Evolutionary conservation across 2,113 vertebrate species (phyloP).

Genomic region (Anas platyrhynchos): DNA sequence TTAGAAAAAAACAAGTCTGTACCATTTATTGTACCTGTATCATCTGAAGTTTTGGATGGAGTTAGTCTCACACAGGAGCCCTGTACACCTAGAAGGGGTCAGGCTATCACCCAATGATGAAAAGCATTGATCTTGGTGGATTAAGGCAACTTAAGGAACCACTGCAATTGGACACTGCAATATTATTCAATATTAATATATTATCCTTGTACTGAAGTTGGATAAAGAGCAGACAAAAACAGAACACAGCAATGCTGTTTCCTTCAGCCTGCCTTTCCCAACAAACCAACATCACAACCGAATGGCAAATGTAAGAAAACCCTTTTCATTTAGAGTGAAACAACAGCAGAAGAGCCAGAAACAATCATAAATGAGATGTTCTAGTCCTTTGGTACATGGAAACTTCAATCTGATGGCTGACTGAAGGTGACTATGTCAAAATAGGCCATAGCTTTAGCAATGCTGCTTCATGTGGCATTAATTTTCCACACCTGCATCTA

Average conservation of each 20-base stretch:
- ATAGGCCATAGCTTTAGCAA: neutral
- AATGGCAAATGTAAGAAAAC: neutral
- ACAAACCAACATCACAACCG: neutral
- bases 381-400: too few species aligned
- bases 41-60: neutral
- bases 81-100: neutral
- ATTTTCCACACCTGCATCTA: neutral
- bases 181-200: neutral
- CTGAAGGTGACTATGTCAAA: too few species aligned
- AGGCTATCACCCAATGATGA: neutral
- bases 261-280: neutral
- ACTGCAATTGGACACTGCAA: neutral
- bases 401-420: too few species aligned
- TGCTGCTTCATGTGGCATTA: neutral
- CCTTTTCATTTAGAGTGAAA: neutral
- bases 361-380: neutral
- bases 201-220: neutral
- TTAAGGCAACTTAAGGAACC: neutral
- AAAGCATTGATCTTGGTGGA: neutral
- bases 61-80: neutral
- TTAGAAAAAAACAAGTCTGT: neutral
- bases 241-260: fast-evolving
- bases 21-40: neutral
- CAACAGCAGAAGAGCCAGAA: neutral
- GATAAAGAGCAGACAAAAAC: neutral